Evolutionary conservation across 2,888 invertebrate genomes (phyloP).

Genomic region (Lomographa bimaculata): DNA sequence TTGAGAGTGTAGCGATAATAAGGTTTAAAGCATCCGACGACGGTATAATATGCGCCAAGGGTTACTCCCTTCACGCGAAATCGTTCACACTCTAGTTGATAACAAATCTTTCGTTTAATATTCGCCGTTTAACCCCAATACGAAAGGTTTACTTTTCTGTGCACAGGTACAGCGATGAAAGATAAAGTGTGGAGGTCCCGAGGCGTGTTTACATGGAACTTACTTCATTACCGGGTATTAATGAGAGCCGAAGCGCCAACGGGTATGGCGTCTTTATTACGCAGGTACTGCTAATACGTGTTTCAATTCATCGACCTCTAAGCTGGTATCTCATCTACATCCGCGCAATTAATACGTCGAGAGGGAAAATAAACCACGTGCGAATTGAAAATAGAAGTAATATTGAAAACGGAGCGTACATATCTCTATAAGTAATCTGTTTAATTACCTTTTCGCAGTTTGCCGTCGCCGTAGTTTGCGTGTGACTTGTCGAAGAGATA

Average conservation of each 20-base stretch:
- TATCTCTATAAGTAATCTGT: slow-evolving; percentile 28
- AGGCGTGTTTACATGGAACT: slow-evolving; percentile 77
- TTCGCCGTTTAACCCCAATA: slow-evolving; percentile 38
- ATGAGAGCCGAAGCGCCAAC: slow-evolving; percentile 62
- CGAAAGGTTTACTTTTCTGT: slow-evolving; percentile 59
- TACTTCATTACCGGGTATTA: slow-evolving; percentile 76
- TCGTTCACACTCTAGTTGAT: slow-evolving; percentile 54
- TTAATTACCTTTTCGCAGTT: slow-evolving; percentile 86
- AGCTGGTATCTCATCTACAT: slow-evolving; percentile 24
- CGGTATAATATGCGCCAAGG: slow-evolving; percentile 63
- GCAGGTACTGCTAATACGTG: slow-evolving; percentile 43
- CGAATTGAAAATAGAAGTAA: slow-evolving; percentile 7
- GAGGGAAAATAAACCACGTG: slow-evolving; percentile 18
- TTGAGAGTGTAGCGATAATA: slow-evolving; percentile 53
- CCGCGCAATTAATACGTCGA: slow-evolving; percentile 21
- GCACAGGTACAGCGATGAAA: slow-evolving; percentile 54
- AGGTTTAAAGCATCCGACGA: slow-evolving; percentile 61
- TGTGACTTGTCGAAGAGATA: slow-evolving; percentile 93
- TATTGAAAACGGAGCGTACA: slow-evolving; percentile 2
- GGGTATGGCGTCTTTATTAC: slow-evolving; percentile 59
- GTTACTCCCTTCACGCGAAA: slow-evolving; percentile 62
- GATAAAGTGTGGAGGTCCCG: slow-evolving; percentile 65
- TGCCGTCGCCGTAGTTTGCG: slow-evolving; percentile 93
- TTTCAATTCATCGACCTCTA: slow-evolving; percentile 53
- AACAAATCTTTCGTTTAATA: slow-evolving; percentile 37